phyloP scores from a whole-genome alignment of 2,888 invertebrate species.

The Drosophila nigricruria region DNA sequence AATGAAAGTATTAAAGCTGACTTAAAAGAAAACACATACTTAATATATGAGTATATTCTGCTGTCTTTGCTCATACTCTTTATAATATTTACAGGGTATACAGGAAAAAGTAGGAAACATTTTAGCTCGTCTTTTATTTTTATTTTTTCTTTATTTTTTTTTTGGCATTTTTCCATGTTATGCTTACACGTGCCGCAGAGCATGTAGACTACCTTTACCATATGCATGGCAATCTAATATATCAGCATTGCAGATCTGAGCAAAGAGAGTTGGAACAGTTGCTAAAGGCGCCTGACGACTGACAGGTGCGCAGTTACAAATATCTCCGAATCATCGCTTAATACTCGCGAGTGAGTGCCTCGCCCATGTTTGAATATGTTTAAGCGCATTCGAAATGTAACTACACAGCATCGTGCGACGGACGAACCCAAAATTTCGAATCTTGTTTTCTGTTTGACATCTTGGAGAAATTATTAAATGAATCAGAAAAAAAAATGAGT shows the following conservation, averaged over 20 bases:
- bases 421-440: neutral
- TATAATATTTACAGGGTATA: neutral
- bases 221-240: constrained; percentile 19
- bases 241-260: constrained; percentile 31
- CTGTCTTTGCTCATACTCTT: neutral
- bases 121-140: constrained; percentile 13
- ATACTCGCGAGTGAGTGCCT: constrained; percentile 30
- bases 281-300: constrained; percentile 3
- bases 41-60: neutral
- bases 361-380: constrained; percentile 48
- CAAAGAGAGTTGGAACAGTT: constrained; percentile 8
- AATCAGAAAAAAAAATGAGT: neutral
- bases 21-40: neutral
- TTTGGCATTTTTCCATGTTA: constrained; percentile 36
- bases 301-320: constrained; percentile 51
- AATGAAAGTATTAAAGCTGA: neutral
- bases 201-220: constrained; percentile 30
- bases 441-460: neutral
- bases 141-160: constrained; percentile 14
- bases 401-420: constrained; percentile 14
- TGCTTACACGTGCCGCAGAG: constrained; percentile 60
- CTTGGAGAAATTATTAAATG: neutral
- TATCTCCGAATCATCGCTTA: constrained; percentile 23
- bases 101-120: constrained; percentile 6
- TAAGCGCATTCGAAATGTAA: constrained; percentile 13